Evolutionary conservation across 2,113 vertebrate species (phyloP), one percentile per base, ranked within the genome.

Genomic region (Sebastes schlegelii): DNA sequence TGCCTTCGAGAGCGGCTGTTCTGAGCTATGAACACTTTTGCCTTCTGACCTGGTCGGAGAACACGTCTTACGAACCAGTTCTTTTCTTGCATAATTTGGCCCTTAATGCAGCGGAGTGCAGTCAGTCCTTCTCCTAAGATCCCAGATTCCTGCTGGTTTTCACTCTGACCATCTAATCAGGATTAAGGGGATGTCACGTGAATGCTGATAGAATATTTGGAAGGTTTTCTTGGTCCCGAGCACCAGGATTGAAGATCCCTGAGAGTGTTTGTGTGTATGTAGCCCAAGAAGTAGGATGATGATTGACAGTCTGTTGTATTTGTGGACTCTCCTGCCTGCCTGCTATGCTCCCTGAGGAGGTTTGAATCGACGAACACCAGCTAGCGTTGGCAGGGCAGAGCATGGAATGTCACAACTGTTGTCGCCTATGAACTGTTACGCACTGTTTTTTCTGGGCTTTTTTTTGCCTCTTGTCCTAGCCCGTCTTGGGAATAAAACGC

Each of bases 321-420:
- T 46, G 16, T 85, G 60, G 52, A 51, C 78, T 86, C 78, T 51
- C 61, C 62, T 61, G 57, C 79, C 42, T 66, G 49, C 60, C 74
- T 72, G 80, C 21, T 69, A 45, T 34, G 34, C 34, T 34, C 34
- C 60, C 71, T 72, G 80, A 49, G 67, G 61, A 84, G 55, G 74
- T 75, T 57, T 0, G 58, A 83, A 69, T 76, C 23, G 5, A 85
- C 83, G 82, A 71, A 84, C 73, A 66, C 43, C 51, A 64, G 54
- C 52, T 55, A 65, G 63, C 3, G 2, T 52, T 86, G 64, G 66
- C 55, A 60, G 68, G 51, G 70, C 57, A 66, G 69, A 62, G 34
- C 45, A 2, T 61, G 70, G 82, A 77, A 80, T 83, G 78, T 82
- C 86, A 76, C 52, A 26, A 70, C 67, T 75, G 63, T 81, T 67